A percentile compares a stretch with the other conserved stretches of the same genome.
Evolutionary conservation across 1,140 invertebrate species (phyloP).

Genomic region (Dendrolimus kikuchii): DNA sequence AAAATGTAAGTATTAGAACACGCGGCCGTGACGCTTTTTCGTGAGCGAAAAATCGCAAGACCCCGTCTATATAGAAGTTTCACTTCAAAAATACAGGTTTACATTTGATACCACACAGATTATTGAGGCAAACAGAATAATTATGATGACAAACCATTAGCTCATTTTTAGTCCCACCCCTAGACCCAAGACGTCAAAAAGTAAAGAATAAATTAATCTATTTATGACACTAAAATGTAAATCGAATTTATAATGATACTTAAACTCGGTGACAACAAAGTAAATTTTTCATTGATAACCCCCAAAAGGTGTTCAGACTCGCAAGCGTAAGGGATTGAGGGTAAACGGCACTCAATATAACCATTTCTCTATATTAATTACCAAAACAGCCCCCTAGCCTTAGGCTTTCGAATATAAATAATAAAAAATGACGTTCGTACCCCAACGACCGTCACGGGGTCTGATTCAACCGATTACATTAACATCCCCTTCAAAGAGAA

Average conservation of each 20-base stretch:
- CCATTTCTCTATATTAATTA: constrained; percentile 47
- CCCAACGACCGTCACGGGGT: constrained; percentile 31
- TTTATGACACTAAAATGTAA: background rate
- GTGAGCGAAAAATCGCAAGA: too few species aligned
- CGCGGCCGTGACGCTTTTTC: too few species aligned
- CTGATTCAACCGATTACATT: constrained; percentile 27
- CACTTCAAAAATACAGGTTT: too few species aligned
- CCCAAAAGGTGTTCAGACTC: constrained; percentile 30
- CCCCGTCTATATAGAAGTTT: too few species aligned
- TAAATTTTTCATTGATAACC: constrained; percentile 18
- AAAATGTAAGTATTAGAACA: too few species aligned
- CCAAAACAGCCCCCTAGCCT: constrained; percentile 33
- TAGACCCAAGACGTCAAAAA: too few species aligned
- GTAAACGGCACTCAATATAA: constrained; percentile 38
- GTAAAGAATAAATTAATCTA: too few species aligned
- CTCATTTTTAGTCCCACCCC: too few species aligned
- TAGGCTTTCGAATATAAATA: constrained; percentile 44
- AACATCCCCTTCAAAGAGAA: constrained; percentile 26
- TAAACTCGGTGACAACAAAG: constrained; percentile 20
- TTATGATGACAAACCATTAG: too few species aligned
- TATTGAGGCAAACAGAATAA: too few species aligned
- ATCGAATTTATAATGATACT: background rate
- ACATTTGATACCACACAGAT: too few species aligned
- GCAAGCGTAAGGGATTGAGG: constrained; percentile 22
- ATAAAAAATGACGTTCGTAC: constrained; percentile 38